Evolutionary conservation across 2,797 vertebrate genomes (phyloP).

Genomic region (Epinephelus malabaricus): DNA sequence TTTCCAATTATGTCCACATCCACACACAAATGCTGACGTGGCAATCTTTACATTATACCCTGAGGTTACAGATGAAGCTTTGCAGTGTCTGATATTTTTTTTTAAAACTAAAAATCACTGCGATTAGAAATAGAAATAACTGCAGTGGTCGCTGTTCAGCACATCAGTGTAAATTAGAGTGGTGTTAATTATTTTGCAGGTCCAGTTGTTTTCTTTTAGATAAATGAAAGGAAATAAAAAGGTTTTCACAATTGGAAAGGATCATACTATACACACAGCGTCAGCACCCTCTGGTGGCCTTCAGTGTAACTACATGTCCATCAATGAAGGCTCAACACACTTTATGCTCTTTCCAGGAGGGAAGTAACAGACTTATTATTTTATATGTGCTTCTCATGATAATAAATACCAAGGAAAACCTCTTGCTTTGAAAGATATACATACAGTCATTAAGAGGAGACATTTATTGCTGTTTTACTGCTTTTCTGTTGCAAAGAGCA

Average conservation of each 20-base stretch:
- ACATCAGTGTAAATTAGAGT: background rate
- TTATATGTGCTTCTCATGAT: background rate
- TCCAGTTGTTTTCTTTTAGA: background rate
- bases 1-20: background rate
- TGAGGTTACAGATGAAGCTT: background rate
- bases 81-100: background rate
- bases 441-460: no score
- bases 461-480: no score
- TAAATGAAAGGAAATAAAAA: background rate
- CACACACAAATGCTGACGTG: background rate
- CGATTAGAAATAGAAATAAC: background rate
- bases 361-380: background rate
- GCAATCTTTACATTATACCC: background rate
- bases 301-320: background rate
- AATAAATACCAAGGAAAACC: background rate
- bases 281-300: constrained; percentile 66
- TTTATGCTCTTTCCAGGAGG: background rate
- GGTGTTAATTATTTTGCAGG: background rate
- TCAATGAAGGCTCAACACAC: background rate
- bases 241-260: background rate
- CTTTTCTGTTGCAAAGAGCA: no score
- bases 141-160: background rate
- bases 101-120: background rate
- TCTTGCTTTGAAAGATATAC: no score
- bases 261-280: background rate